Percentiles rank a stretch among this genome's conserved stretches.
Evolutionary conservation across 1,140 invertebrate genomes (phyloP).

Genomic region (Pygmarrhopalites habei): DNA sequence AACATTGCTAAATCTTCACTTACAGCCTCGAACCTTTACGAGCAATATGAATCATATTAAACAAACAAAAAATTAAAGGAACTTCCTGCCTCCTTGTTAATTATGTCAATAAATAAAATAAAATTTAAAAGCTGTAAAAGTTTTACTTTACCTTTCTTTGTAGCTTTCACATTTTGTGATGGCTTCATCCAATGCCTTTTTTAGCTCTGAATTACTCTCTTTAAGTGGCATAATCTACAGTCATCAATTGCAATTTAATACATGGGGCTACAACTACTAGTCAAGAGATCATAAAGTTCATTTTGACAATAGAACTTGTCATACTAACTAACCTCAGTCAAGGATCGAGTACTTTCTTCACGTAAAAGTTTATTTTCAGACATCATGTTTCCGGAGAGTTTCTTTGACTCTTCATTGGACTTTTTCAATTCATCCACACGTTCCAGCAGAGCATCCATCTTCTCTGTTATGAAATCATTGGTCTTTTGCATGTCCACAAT

Average conservation of each 20-base stretch:
- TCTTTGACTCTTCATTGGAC: constrained; percentile 39
- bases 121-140: no score
- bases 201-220: constrained; percentile 9
- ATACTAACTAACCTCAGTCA: constrained; percentile 47
- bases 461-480: constrained; percentile 33
- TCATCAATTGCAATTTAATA: no score
- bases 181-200: constrained; percentile 14
- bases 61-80: no score
- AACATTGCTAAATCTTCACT: constrained; percentile 11
- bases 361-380: constrained; percentile 52
- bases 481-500: constrained; percentile 12
- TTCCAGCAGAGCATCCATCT: constrained; percentile 28
- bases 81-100: no score
- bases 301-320: neutral
- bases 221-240: constrained; percentile 15
- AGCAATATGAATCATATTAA: no score
- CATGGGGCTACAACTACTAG: no score
- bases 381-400: constrained; percentile 39
- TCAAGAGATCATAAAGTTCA: no score
- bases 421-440: constrained; percentile 23
- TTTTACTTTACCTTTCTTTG: constrained; percentile 9
- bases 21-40: constrained; percentile 7
- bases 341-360: constrained; percentile 56
- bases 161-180: constrained; percentile 18
- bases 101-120: no score